Conservation (phyloP, 2,888 invertebrate species). For the Lagria hirta region DNA sequence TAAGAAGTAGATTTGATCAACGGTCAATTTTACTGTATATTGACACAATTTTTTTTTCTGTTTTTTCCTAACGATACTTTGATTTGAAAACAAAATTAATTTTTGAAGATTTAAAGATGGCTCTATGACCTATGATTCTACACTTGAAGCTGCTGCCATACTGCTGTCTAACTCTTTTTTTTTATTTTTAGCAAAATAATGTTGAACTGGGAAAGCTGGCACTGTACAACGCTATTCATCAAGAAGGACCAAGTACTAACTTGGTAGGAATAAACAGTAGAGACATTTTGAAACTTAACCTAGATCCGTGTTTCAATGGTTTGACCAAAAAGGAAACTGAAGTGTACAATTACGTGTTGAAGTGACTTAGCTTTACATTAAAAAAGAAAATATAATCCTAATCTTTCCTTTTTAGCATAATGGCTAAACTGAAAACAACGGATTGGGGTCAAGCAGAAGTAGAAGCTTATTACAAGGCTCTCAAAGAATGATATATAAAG, state of each 20-base stretch:
- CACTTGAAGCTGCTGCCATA: too few relatives aligned
- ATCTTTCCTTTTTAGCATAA: too few relatives aligned
- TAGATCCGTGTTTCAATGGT: slow-evolving; percentile 65
- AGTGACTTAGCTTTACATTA: slow-evolving; percentile 1
- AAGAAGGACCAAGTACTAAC: slow-evolving; percentile 67
- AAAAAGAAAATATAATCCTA: slow-evolving; percentile 8
- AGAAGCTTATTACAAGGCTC: too few relatives aligned
- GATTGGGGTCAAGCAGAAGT: slow-evolving; percentile 72
- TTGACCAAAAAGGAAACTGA: slow-evolving; percentile 66
- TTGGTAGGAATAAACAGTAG: slow-evolving; percentile 76
- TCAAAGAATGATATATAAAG: too few relatives aligned
- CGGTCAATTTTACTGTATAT: too few relatives aligned
- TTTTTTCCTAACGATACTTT: too few relatives aligned
- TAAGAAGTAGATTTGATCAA: too few relatives aligned
- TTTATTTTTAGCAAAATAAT: slow-evolving; percentile 56
- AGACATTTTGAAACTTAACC: slow-evolving; percentile 63
- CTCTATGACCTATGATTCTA: too few relatives aligned
- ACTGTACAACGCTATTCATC: slow-evolving; percentile 64
- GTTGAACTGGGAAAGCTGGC: slow-evolving; percentile 74
- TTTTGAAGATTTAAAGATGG: too few relatives aligned
- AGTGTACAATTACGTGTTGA: slow-evolving; percentile 53
- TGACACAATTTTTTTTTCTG: too few relatives aligned
- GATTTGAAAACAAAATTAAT: too few relatives aligned
- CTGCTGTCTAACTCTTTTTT: too few relatives aligned
- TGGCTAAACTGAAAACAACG: slow-evolving; percentile 53